Evolutionary conservation across 2,113 vertebrate genomes (phyloP), one percentile per base, ranked within the genome.

Genomic region (Ranitomeya imitator): DNA sequence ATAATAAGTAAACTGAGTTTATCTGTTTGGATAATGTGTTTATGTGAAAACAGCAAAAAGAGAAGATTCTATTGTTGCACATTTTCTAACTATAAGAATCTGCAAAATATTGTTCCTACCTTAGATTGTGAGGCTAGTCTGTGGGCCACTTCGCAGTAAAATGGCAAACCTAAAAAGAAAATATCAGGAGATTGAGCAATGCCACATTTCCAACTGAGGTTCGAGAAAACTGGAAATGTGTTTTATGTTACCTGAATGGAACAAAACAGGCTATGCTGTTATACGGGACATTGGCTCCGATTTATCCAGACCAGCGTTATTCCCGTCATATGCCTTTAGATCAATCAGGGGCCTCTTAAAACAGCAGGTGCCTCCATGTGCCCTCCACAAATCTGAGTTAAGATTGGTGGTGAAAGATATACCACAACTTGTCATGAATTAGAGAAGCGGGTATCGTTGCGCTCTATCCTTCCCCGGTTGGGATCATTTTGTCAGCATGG

Each of bases 11-110:
- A 83, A 83, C 31, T 7, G 5, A 65, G 19, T 10, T 63, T 10
- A 9, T 83, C 60, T 51, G 59, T 65, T 61, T n/a, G 52, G 59
- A 52, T 83, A 83, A 83, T 63, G 26, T 51, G 60, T 45, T 83
- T 63, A 45, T 14, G 19, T 26, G 11, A 83, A 21, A 45, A 63
- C 10, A 63, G 65, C 57, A 3, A 51, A 60, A 51, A 65, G 6
- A 65, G 26, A 19, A 76, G 18, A 16, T n/a, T 65, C 52, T 65
- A 52, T 79, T 79, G 52, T 54, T 55, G 23, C 79, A 81, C 37
- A 37, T 12, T 45, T 61, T 55, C 52, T 59, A 63, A 65, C 60
- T 51, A 65, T 63, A 15, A 83, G 63, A 65, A 60, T 6, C 60
- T 83, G 80, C 37, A n/a, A n/a, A 65, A 65, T 45, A 65, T 45